Conservation (phyloP, 2,113 vertebrate species). For the Columba livia region DNA sequence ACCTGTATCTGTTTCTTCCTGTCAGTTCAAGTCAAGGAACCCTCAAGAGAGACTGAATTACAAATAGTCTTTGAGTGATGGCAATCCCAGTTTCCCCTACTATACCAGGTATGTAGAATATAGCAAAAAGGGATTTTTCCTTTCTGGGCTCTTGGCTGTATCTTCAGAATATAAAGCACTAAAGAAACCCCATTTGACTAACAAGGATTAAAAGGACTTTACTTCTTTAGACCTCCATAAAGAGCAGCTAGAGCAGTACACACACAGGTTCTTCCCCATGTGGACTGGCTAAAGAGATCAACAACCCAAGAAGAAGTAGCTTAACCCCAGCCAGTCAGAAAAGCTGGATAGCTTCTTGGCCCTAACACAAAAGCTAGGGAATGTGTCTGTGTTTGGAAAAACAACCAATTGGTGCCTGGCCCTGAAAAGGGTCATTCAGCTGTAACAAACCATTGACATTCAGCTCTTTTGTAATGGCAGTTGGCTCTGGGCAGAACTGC, state of each 20-base stretch:
- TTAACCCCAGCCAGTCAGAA: not conserved
- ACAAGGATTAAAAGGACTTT: not conserved
- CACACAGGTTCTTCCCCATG: not conserved
- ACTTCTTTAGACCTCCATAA: not conserved
- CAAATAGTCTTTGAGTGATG: not conserved
- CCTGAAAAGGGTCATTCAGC: constrained; percentile 26
- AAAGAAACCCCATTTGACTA: not conserved
- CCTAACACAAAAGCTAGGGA: not conserved
- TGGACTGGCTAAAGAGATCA: not conserved
- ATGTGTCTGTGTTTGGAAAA: not conserved
- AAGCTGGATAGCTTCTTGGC: not conserved
- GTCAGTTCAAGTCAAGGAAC: not conserved
- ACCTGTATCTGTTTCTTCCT: not conserved
- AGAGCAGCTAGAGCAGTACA: not conserved
- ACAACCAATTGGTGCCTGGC: not conserved
- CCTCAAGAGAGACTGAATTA: not conserved
- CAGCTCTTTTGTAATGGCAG: not conserved
- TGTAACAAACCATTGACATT: not conserved
- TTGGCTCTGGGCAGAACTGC: not conserved
- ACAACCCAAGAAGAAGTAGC: not conserved
- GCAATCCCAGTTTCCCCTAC: not conserved
- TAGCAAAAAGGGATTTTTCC: not conserved
- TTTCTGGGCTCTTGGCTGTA: not conserved
- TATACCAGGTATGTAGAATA: not conserved
- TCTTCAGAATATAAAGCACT: not conserved